Evolutionary conservation across 2,113 vertebrate genomes (phyloP), one percentile per base, ranked within the genome.

Genomic region (Campylomormyrus tamandua): DNA sequence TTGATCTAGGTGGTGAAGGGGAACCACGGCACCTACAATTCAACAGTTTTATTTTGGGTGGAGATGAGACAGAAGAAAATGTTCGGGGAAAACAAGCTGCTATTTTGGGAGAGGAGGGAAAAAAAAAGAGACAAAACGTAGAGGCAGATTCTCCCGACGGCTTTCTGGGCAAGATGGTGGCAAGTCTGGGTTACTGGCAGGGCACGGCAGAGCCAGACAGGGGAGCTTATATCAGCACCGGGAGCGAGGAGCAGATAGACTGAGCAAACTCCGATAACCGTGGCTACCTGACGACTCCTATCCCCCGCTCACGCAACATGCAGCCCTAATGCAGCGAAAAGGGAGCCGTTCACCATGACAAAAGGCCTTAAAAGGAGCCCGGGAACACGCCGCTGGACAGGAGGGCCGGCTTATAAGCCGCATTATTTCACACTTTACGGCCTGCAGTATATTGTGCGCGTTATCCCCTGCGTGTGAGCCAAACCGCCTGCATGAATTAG

Each of bases 341-440:
- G 74, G 35, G 13, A 80, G 31, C 74, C 35, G 15, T 80, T 80
- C 35, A 19, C 11, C 31, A 80, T 80, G 74, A 80, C 74, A 80
- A 80, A 80, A 80, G 31, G 74, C 74, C 35, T 35, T 80, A 35
- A 80, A 19, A 35, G 35, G 35, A 11, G 31, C 74, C 31, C 3
- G 15, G 11, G 74, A 80, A 80, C 74, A 80, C 5, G 13, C 17
- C 31, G 11, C 35, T 39, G 74, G 74, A 80, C 35, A 17, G 74
- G 74, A 35, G 35, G 35, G 6, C 74, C 5, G 35, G 74, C 74
- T 80, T 80, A 80, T 80, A 42, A 80, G 35, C 17, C 35, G 13
- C 74, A 42, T 42, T 80, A 80, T 80, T 80, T 80, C 35, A 80
- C 74, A 80, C 74, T 80, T 80, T 80, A 80, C 35, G 74, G 74